Conservation (phyloP, 2,888 invertebrate species). For the Dyspetes luteomarginatus region DNA sequence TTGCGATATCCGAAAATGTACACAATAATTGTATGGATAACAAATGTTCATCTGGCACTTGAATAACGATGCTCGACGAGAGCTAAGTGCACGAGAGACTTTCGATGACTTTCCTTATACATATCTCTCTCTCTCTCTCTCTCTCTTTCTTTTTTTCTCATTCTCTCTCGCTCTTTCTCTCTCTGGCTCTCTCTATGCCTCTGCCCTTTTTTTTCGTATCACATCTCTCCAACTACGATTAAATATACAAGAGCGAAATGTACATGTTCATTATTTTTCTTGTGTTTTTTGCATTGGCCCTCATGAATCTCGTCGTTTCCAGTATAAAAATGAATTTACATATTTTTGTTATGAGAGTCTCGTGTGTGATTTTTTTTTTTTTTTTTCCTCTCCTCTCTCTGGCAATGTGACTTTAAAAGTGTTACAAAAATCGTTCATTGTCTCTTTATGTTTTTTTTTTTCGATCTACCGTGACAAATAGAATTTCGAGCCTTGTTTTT, state of each 20-base stretch:
- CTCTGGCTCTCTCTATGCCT: slow-evolving; percentile 59
- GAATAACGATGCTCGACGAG: slow-evolving; percentile 32
- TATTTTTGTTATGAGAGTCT: slow-evolving; percentile 43
- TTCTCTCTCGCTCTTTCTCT: slow-evolving; percentile 17
- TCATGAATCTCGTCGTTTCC: slow-evolving; percentile 67
- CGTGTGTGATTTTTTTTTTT: slow-evolving; percentile 23
- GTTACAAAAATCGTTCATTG: not conserved
- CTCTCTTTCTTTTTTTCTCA: slow-evolving; percentile 5
- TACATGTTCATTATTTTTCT: slow-evolving; percentile 51
- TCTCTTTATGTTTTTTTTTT: not conserved
- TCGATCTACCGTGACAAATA: slow-evolving; percentile 28
- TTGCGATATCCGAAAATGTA: slow-evolving; percentile 50
- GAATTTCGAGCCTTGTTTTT: slow-evolving; percentile 19
- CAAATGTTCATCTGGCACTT: slow-evolving; percentile 48
- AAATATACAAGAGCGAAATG: slow-evolving; percentile 68
- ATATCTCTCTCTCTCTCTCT: not conserved
- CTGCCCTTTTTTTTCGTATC: slow-evolving; percentile 39
- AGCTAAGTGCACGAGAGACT: slow-evolving; percentile 48
- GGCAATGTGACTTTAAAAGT: not conserved
- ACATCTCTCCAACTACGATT: slow-evolving; percentile 55
- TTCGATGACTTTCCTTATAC: not conserved
- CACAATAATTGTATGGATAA: slow-evolving; percentile 46
- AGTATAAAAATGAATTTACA: slow-evolving; percentile 71
- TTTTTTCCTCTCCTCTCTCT: not conserved
- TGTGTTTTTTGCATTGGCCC: slow-evolving; percentile 62